These are phyloP conservation scores for Dicrurus megarhynchus DNA, from an alignment of 2,113 vertebrate species.

Conservation along the genomic window DNA sequence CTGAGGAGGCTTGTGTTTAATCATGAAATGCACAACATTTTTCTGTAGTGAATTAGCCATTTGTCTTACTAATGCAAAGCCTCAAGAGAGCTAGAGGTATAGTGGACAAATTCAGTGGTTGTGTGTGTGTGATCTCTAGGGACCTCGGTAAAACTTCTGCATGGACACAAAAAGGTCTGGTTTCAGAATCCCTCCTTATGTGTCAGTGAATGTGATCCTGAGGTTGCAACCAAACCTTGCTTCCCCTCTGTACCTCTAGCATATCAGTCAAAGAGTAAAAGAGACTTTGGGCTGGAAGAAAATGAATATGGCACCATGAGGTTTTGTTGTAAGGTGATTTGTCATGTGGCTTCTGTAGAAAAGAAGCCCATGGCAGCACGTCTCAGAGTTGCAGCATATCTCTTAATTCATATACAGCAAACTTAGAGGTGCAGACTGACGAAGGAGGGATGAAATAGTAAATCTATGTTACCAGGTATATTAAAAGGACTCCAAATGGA, in stretches of 20 bases:
- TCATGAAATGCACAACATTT: conserved; percentile 65
- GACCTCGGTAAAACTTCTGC: not conserved
- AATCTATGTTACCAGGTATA: not conserved
- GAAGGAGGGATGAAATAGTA: not conserved
- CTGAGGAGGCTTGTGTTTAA: conserved; percentile 60
- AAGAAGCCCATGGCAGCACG: not conserved
- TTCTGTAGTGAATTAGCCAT: conserved; percentile 57
- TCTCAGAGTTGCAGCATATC: not conserved
- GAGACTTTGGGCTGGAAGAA: not conserved
- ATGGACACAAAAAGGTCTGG: not conserved
- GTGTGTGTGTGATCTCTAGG: not conserved
- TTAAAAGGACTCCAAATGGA: not conserved
- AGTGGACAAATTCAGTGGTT: not conserved
- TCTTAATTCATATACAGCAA: not conserved
- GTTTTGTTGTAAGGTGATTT: not conserved
- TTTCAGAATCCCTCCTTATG: not conserved
- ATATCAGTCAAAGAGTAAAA: not conserved
- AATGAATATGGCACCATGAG: not conserved
- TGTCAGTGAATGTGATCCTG: not conserved
- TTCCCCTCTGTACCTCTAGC: not conserved
- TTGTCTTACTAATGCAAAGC: conserved; percentile 67
- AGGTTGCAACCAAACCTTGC: not conserved
- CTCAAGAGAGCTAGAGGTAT: not conserved
- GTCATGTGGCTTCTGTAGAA: not conserved
- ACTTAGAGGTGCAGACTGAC: not conserved